A percentile compares a stretch with the other conserved stretches of the same genome.
Conservation (phyloP, 2,113 vertebrate species). For the Ia io region DNA sequence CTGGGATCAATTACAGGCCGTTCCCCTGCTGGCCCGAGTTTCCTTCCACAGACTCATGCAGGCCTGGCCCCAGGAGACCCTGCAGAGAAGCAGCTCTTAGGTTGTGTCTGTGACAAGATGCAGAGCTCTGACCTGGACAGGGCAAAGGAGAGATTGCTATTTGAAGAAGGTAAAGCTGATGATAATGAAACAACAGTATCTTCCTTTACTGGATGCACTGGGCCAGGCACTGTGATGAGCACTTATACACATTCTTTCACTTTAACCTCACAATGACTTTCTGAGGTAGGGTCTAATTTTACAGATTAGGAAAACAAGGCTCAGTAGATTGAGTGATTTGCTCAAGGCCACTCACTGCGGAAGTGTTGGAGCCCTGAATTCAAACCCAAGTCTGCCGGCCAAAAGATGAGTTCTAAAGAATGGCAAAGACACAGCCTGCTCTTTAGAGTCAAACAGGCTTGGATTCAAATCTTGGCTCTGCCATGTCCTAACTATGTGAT, state of each 20-base stretch:
- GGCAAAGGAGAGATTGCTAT: not conserved
- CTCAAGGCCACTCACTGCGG: not conserved
- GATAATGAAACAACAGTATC: not conserved
- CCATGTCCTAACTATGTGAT: not conserved
- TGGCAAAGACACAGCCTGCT: not conserved
- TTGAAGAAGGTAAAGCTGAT: not conserved
- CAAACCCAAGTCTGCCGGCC: not conserved
- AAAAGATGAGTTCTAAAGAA: not conserved
- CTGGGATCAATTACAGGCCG: conserved; percentile 65
- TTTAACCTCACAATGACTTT: not conserved
- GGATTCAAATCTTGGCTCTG: not conserved
- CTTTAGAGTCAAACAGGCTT: not conserved
- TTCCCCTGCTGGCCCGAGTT: not conserved
- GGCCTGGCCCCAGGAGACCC: conserved; percentile 20
- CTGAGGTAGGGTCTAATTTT: not conserved
- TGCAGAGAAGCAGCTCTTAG: conserved; percentile 15
- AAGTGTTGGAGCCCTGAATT: not conserved
- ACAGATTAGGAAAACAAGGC: not conserved
- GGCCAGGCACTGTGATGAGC: not conserved
- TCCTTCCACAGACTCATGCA: not conserved
- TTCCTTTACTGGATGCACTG: not conserved
- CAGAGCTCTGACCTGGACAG: conserved; percentile 40
- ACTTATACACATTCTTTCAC: not conserved
- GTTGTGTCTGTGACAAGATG: conserved; percentile 71
- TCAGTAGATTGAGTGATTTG: not conserved